Evolutionary conservation across 2,113 vertebrate species (phyloP).

Genomic region (Podarcis cretensis): DNA sequence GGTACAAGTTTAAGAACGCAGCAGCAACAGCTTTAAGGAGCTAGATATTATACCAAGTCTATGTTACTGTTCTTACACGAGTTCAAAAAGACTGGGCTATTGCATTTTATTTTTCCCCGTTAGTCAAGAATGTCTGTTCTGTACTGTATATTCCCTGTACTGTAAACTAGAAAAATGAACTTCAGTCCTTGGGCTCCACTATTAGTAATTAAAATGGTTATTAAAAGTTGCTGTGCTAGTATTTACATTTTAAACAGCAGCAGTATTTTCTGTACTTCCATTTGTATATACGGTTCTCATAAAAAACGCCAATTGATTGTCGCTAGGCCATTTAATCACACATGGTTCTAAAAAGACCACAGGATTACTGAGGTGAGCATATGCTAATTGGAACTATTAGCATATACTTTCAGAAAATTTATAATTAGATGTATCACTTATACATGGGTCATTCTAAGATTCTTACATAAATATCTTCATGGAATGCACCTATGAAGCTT

Average conservation of each 20-base stretch:
- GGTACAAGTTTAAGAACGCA: conserved; percentile 42
- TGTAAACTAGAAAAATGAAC: not conserved
- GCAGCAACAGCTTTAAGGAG: conserved; percentile 28
- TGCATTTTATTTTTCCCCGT: not conserved
- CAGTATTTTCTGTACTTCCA: not conserved
- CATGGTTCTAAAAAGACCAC: not conserved
- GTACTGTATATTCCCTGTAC: not conserved
- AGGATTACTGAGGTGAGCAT: not conserved
- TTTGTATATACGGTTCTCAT: not conserved
- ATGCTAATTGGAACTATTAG: not conserved
- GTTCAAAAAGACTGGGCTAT: not conserved
- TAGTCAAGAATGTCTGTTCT: not conserved
- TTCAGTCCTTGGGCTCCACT: not conserved
- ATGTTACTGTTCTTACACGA: conserved; percentile 5
- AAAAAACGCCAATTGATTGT: not conserved
- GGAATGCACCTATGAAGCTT: not conserved
- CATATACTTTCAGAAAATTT: not conserved
- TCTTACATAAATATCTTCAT: not conserved
- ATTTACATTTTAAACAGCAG: not conserved
- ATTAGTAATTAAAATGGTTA: not conserved
- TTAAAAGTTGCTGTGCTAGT: not conserved
- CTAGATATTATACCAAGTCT: not conserved
- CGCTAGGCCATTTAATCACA: not conserved
- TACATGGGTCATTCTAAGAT: not conserved
- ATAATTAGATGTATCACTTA: not conserved